Evolutionary conservation across 30 jellyfish, hydroid and myxozoan species (phyloP).

Genomic region (Haliclystus octoradiatus): DNA sequence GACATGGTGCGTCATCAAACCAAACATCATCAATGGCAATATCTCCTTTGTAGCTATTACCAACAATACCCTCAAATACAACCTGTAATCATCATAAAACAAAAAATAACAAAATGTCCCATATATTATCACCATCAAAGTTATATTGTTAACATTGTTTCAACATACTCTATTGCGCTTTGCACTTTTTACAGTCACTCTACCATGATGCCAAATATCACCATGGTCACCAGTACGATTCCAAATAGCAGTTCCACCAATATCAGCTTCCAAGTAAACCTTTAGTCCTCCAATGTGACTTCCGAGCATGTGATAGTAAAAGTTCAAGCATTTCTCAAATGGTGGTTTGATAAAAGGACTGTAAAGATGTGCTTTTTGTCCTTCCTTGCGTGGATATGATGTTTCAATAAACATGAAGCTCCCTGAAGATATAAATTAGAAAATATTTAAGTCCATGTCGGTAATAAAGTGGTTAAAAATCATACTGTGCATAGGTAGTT

Average conservation of each 20-base stretch:
- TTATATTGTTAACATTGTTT: neutral
- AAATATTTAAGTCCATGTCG: neutral
- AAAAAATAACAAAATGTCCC: no score
- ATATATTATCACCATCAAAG: neutral
- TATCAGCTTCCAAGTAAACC: conserved; percentile 31
- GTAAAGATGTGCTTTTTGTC: conserved; percentile 75
- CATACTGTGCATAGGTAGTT: no score
- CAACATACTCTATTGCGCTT: conserved; percentile 33
- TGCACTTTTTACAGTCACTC: conserved; percentile 54
- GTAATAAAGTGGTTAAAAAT: no score
- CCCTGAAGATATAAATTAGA: conserved; percentile 34
- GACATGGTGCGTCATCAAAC: conserved; percentile 46
- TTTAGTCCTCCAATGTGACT: conserved; percentile 63
- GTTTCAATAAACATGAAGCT: conserved; percentile 76
- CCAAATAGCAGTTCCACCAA: conserved; percentile 59
- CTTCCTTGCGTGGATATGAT: conserved; percentile 67
- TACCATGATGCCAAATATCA: conserved; percentile 85
- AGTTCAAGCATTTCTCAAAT: conserved; percentile 70
- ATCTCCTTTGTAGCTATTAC: conserved; percentile 75
- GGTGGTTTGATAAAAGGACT: conserved; percentile 32
- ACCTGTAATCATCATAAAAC: conserved; percentile 45
- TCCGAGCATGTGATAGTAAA: conserved; percentile 97
- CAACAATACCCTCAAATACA: conserved; percentile 80
- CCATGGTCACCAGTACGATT: conserved; percentile 90
- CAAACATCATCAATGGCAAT: conserved; percentile 88